Conservation (phyloP, 2,797 vertebrate genomes). For the Cyclura pinguis region DNA sequence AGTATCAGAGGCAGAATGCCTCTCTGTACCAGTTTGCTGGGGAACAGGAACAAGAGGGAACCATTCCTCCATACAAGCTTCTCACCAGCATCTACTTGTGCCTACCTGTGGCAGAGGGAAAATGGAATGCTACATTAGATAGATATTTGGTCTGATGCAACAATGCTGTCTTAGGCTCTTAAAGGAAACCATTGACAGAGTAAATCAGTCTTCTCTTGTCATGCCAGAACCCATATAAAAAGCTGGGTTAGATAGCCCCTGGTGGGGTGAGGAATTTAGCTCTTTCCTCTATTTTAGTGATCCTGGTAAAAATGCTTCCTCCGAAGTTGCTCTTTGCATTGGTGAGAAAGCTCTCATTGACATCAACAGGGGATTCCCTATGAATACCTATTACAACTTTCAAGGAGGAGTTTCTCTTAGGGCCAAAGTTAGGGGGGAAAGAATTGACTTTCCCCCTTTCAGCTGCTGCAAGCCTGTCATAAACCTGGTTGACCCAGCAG, state of each 20-base stretch:
- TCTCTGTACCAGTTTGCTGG: background rate
- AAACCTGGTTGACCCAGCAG: background rate
- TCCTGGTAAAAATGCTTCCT: background rate
- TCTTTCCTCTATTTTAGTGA: background rate
- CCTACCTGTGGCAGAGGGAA: too few relatives aligned
- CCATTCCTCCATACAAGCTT: background rate
- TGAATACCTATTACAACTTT: background rate
- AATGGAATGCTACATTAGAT: background rate
- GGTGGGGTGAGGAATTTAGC: background rate
- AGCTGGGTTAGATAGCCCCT: background rate
- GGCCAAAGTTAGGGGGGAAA: background rate
- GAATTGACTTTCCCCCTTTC: background rate
- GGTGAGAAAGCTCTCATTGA: background rate
- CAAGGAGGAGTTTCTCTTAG: too few relatives aligned
- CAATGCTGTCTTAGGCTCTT: background rate
- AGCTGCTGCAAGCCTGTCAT: background rate
- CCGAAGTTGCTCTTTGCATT: background rate
- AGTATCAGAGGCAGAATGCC: background rate
- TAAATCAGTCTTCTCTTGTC: background rate
- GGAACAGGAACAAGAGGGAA: background rate
- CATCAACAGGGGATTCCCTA: background rate
- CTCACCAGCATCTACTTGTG: background rate
- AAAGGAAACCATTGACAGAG: background rate
- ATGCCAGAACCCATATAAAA: background rate
- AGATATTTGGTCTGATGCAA: background rate